Percentiles rank a stretch among this genome's conserved stretches.
Conservation (phyloP, 2,113 vertebrate species). For the Paraplagusia blochii region DNA sequence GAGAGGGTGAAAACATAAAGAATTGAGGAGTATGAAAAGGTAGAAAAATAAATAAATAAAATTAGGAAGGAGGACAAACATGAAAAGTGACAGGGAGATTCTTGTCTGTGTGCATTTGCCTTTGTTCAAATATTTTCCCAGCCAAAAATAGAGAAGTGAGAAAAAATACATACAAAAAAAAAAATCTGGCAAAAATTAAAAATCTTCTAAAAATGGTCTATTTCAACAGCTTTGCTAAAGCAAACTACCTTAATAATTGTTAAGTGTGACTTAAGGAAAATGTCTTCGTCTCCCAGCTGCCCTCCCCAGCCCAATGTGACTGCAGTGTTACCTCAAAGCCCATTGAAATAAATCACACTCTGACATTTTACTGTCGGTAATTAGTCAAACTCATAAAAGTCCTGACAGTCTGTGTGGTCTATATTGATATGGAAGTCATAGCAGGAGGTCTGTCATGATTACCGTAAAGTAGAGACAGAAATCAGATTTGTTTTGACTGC, state of each 20-base stretch:
- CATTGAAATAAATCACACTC: neutral
- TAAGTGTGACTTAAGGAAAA: too few relatives aligned
- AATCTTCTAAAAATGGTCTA: too few relatives aligned
- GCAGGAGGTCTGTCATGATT: slow-evolving; percentile 3
- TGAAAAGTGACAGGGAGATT: slow-evolving; percentile 7
- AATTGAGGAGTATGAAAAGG: slow-evolving; percentile 12
- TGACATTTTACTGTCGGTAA: neutral
- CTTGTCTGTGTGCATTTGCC: too few relatives aligned
- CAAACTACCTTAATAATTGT: too few relatives aligned
- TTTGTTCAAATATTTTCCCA: too few relatives aligned
- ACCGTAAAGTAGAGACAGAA: slow-evolving; percentile 6
- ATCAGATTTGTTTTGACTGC: slow-evolving; percentile 6
- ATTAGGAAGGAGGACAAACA: slow-evolving; percentile 22
- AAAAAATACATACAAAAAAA: too few relatives aligned
- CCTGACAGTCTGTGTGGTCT: neutral
- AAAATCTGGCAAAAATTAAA: too few relatives aligned
- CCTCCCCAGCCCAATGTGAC: neutral
- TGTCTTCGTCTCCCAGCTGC: neutral
- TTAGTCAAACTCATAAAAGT: slow-evolving; percentile 1
- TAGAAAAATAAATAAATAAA: slow-evolving; percentile 17
- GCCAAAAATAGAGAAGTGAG: too few relatives aligned
- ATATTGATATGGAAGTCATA: neutral
- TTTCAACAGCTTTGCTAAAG: too few relatives aligned
- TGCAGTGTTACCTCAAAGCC: neutral
- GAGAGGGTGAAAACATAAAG: slow-evolving; percentile 8